A percentile compares a stretch with the other conserved stretches of the same genome.
phyloP scores from a whole-genome alignment of 2,113 vertebrate genomes.

The Carollia perspicillata region DNA sequence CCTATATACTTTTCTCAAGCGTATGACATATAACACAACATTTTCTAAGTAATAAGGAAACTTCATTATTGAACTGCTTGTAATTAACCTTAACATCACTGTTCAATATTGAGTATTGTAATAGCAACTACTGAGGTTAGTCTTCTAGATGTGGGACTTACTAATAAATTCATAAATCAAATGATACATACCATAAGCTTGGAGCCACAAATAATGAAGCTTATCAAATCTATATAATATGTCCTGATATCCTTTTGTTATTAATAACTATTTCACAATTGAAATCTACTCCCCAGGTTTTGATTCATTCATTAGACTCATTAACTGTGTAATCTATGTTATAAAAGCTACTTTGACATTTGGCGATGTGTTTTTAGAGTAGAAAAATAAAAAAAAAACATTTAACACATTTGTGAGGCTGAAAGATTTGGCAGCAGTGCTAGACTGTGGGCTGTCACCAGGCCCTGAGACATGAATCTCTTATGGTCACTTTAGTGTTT shows the following conservation, averaged over 20 bases:
- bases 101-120: background rate
- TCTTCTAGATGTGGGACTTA: background rate
- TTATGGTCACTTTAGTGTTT: conserved; percentile 60
- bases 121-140: background rate
- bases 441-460: conserved; percentile 23
- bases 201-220: background rate
- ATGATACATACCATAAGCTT: background rate
- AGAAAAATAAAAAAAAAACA: background rate
- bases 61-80: background rate
- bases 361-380: background rate
- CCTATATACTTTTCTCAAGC: background rate
- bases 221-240: conserved; percentile 25
- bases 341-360: background rate
- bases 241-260: background rate
- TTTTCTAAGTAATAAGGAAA: background rate
- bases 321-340: background rate
- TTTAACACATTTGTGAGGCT: background rate
- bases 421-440: conserved; percentile 29
- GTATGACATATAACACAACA: background rate
- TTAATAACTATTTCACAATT: background rate
- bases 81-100: background rate
- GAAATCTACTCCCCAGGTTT: background rate
- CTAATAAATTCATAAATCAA: conserved; percentile 44
- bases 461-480: conserved; percentile 60
- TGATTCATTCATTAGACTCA: background rate